Conservation (phyloP, 2,888 invertebrate genomes). For the Frankliniella fusca region DNA sequence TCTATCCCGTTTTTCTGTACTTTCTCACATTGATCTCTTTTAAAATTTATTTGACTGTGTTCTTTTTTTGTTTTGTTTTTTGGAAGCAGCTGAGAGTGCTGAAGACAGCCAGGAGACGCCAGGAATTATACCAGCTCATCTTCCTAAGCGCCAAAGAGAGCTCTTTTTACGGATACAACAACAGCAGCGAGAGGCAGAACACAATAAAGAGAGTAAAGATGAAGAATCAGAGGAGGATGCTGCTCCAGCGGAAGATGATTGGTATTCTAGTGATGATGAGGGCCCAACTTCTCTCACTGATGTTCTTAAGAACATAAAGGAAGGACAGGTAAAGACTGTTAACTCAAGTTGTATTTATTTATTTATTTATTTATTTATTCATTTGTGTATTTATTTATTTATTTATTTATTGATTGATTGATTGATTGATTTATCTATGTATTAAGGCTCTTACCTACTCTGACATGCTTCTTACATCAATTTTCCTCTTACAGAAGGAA, state of each 20-base stretch:
- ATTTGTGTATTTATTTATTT: too few species aligned
- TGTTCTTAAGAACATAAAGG: conserved; percentile 37
- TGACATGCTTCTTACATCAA: background rate
- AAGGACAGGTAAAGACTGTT: background rate
- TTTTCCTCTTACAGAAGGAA: background rate
- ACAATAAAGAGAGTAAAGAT: conserved; percentile 37
- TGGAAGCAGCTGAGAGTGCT: conserved; percentile 30
- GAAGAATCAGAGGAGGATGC: conserved; percentile 42
- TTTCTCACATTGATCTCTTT: conserved; percentile 10
- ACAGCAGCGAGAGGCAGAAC: conserved; percentile 52
- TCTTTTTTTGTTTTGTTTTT: conserved; percentile 17
- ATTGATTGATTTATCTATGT: too few species aligned
- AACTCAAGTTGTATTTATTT: background rate
- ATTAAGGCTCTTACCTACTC: background rate
- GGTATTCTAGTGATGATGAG: conserved; percentile 79
- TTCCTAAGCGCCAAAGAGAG: conserved; percentile 63
- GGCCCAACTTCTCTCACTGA: conserved; percentile 43
- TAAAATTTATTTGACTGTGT: background rate
- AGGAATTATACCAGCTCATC: conserved; percentile 50
- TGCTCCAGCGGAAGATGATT: conserved; percentile 52
- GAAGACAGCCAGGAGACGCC: conserved; percentile 34
- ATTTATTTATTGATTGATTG: too few species aligned
- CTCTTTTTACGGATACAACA: conserved; percentile 63
- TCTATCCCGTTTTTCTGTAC: background rate
- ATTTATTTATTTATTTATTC: too few species aligned